Conservation (phyloP, 1,140 invertebrate species). For the Lysiphlebus fabarum region DNA sequence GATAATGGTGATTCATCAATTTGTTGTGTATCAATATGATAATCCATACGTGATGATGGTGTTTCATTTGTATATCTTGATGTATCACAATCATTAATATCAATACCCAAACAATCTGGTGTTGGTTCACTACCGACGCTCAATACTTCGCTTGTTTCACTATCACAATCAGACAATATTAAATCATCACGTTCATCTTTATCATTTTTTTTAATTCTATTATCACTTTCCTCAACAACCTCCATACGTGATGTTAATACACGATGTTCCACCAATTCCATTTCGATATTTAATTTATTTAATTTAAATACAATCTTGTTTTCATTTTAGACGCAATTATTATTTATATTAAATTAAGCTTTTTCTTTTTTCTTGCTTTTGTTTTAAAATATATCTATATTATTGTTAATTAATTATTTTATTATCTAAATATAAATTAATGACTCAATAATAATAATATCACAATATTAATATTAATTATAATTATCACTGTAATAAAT, state of each 20-base stretch:
- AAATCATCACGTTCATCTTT: conserved; percentile 14
- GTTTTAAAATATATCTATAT: too few species aligned
- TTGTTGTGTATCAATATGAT: conserved; percentile 9
- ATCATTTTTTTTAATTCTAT: conserved; percentile 14
- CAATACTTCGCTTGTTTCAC: conserved; percentile 53
- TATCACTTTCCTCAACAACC: conserved; percentile 23
- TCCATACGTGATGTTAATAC: conserved; percentile 26
- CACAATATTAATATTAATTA: too few species aligned
- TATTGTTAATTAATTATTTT: too few species aligned
- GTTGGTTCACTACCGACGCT: conserved; percentile 62
- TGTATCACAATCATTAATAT: conserved; percentile 26
- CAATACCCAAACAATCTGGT: conserved; percentile 31
- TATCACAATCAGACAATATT: conserved; percentile 45
- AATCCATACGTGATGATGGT: conserved; percentile 16
- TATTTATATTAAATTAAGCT: too few species aligned
- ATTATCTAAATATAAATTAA: too few species aligned
- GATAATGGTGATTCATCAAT: conserved; percentile 28
- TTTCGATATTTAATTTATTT: too few species aligned
- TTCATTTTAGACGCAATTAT: too few species aligned
- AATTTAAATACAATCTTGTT: too few species aligned
- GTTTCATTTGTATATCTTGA: conserved; percentile 41
- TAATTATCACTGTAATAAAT: too few species aligned
- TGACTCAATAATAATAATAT: too few species aligned
- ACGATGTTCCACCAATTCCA: conserved; percentile 25
- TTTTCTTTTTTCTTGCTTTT: too few species aligned